Percentiles rank a stretch among this genome's conserved stretches.
Evolutionary conservation across 2,113 vertebrate genomes (phyloP).

Genomic region (Sakesphorus luctuosus): DNA sequence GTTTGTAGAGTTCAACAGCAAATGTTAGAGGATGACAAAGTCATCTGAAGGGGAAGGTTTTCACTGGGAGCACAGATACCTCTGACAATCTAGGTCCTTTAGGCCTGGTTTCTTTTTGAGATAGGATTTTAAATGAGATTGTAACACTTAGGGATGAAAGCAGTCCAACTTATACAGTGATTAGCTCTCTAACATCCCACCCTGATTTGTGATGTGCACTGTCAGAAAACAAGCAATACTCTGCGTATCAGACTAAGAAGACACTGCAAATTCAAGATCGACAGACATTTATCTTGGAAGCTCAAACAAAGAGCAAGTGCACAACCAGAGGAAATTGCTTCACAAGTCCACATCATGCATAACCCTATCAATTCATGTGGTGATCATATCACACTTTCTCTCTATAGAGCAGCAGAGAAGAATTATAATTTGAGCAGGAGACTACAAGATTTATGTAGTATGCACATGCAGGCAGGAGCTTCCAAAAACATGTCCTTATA

Average conservation of each 20-base stretch:
- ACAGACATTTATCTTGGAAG: not conserved
- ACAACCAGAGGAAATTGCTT: not conserved
- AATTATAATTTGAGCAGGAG: not conserved
- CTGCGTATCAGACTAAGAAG: not conserved
- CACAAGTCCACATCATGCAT: not conserved
- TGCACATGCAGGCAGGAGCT: not conserved
- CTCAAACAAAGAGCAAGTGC: not conserved
- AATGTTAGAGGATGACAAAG: not conserved
- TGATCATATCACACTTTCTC: not conserved
- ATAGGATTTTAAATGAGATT: not conserved
- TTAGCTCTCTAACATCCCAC: not conserved
- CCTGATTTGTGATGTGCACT: not conserved
- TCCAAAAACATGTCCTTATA: fast-evolving
- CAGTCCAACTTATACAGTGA: not conserved
- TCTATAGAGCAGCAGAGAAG: not conserved
- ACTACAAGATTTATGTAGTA: not conserved
- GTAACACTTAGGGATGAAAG: not conserved
- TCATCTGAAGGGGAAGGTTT: not conserved
- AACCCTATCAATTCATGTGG: not conserved
- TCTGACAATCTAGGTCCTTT: not conserved
- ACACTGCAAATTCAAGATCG: not conserved
- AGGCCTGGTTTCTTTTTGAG: not conserved
- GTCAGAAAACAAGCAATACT: not conserved
- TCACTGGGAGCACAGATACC: not conserved
- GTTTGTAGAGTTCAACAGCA: not conserved